Evolutionary conservation across 2,888 invertebrate species (phyloP).

Genomic region (Amiota mariae): DNA sequence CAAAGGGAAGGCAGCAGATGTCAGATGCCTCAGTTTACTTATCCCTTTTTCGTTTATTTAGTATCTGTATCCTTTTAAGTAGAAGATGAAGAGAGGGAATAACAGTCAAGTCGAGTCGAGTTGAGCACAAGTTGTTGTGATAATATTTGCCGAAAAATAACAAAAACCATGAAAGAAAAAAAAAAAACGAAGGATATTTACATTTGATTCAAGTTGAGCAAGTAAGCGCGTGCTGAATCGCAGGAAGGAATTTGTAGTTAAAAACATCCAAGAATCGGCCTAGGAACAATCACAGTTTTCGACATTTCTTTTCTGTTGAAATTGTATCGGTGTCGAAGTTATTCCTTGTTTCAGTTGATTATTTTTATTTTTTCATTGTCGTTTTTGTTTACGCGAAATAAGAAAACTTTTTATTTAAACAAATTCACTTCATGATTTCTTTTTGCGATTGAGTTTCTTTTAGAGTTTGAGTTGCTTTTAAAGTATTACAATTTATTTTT

Average conservation of each 20-base stretch:
- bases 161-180: slow-evolving; percentile 41
- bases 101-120: too few species aligned
- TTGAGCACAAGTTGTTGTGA: slow-evolving; percentile 57
- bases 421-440: slow-evolving; percentile 44
- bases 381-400: slow-evolving; percentile 54
- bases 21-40: background rate
- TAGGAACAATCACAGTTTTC: background rate
- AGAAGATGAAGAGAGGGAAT: background rate
- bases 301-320: slow-evolving; percentile 52
- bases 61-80: slow-evolving; percentile 16
- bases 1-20: too few species aligned
- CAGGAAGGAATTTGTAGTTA: background rate
- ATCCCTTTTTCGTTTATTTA: slow-evolving; percentile 12
- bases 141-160: slow-evolving; percentile 63
- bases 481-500: background rate
- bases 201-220: slow-evolving; percentile 19
- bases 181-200: slow-evolving; percentile 14
- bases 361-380: slow-evolving; percentile 37
- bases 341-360: slow-evolving; percentile 52
- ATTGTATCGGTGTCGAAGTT: slow-evolving; percentile 68
- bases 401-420: slow-evolving; percentile 66
- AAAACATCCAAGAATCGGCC: background rate
- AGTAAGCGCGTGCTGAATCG: background rate
- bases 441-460: background rate
- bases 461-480: slow-evolving; percentile 8